These are phyloP conservation scores for Chrysolina oricalcia DNA, from an alignment of 2,888 invertebrate species.

Conservation along the genomic window DNA sequence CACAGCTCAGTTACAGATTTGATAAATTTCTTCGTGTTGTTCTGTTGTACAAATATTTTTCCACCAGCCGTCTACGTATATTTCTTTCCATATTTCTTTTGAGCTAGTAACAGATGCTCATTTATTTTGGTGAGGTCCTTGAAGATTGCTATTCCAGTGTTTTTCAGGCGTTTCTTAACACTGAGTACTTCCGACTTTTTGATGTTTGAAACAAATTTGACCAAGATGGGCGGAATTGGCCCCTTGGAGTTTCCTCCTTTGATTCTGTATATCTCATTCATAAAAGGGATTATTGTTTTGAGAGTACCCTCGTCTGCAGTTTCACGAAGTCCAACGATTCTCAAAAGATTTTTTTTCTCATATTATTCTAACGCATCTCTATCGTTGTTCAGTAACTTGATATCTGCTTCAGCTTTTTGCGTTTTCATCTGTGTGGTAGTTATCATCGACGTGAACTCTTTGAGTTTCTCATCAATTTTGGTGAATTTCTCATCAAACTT, in stretches of 20 bases:
- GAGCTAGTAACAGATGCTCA: background rate
- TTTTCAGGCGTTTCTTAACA: background rate
- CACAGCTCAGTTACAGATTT: background rate
- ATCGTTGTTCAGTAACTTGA: background rate
- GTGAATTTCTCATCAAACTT: background rate
- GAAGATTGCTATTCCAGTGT: background rate
- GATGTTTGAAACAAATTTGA: background rate
- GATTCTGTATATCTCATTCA: background rate
- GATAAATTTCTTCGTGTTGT: background rate
- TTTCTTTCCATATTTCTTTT: background rate
- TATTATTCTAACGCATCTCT: background rate
- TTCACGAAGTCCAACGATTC: background rate
- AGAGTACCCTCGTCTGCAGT: background rate
- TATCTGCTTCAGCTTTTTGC: background rate
- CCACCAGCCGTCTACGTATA: background rate
- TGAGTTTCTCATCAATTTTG: background rate
- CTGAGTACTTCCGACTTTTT: background rate
- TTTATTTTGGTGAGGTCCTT: background rate
- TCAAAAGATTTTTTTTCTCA: background rate
- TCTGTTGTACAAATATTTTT: slow-evolving; percentile 1
- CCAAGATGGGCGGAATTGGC: background rate
- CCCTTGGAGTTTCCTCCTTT: background rate
- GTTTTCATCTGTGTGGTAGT: background rate
- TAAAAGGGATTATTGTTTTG: background rate
- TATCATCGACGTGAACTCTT: background rate